Evolutionary conservation across 2,797 vertebrate genomes (phyloP).

Genomic region (Poeciliopsis gracilis): DNA sequence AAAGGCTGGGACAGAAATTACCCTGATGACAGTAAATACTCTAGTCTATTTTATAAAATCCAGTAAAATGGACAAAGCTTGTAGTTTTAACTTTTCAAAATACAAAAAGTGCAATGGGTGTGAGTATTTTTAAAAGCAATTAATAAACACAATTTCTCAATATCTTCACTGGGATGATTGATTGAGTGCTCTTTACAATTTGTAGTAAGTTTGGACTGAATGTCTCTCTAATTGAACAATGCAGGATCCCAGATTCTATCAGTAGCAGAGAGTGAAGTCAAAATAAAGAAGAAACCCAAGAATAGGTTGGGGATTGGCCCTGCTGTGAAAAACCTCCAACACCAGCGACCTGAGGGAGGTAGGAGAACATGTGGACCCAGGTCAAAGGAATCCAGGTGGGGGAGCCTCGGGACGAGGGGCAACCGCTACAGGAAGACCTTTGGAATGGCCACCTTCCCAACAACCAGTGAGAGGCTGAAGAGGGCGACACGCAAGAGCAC

Average conservation of each 20-base stretch:
- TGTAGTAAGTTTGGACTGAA: constrained; percentile 52
- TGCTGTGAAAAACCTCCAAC: constrained; percentile 66
- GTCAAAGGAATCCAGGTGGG: constrained; percentile 83
- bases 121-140: background rate
- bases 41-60: background rate
- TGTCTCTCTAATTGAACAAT: constrained; percentile 59
- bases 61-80: background rate
- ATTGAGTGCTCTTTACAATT: constrained; percentile 53
- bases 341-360: constrained; percentile 68
- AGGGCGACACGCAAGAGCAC: constrained; percentile 90
- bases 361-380: constrained; percentile 79
- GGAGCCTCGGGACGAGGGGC: constrained; percentile 63
- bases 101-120: background rate
- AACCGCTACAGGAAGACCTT: constrained; percentile 73
- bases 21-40: background rate
- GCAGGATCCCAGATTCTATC: constrained; percentile 77
- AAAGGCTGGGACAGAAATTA: background rate
- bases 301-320: constrained; percentile 71
- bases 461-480: constrained; percentile 87
- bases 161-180: constrained; percentile 52
- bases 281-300: constrained; percentile 87
- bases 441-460: constrained; percentile 75
- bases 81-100: background rate
- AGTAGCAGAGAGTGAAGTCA: constrained; percentile 88
- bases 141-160: constrained; percentile 41